Evolutionary conservation across 2,888 invertebrate genomes (phyloP).

Genomic region (Lycaena phlaeas): DNA sequence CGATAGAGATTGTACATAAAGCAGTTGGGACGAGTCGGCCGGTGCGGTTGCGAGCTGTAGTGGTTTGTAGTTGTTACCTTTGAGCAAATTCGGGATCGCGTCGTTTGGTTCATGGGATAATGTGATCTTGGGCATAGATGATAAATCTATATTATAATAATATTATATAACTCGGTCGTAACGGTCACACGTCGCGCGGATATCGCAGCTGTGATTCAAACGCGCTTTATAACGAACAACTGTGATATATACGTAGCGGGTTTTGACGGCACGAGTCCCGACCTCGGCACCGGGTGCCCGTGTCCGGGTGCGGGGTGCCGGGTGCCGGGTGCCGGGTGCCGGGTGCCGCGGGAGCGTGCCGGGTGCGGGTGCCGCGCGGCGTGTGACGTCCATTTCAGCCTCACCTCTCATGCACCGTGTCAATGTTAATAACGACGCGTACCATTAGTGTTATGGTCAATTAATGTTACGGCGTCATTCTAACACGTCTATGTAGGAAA

Average conservation of each 20-base stretch:
- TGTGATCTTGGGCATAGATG: constrained; percentile 66
- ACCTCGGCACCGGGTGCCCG: not conserved
- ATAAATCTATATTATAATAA: constrained; percentile 58
- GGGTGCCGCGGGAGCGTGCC: not conserved
- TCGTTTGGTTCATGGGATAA: constrained; percentile 64
- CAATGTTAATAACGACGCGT: constrained; percentile 45
- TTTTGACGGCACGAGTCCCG: no score
- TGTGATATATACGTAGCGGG: constrained; percentile 30
- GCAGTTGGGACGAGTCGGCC: constrained; percentile 2
- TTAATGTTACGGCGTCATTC: constrained; percentile 66
- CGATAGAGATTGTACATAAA: not conserved
- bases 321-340: not conserved
- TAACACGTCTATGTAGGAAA: constrained; percentile 71
- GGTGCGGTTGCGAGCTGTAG: constrained; percentile 22
- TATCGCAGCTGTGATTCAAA: not conserved
- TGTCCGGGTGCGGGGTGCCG: not conserved
- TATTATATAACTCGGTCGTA: constrained; percentile 26
- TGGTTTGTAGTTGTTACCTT: constrained; percentile 52
- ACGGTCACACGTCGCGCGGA: constrained; percentile 12
- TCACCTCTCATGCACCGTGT: constrained; percentile 53
- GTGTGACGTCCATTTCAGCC: constrained; percentile 13
- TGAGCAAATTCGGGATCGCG: constrained; percentile 48
- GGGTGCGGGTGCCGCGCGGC: not conserved
- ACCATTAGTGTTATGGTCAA: constrained; percentile 64
- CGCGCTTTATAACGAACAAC: constrained; percentile 16